phyloP scores from a whole-genome alignment of 2,113 vertebrate genomes.

The Sorex fumeus region DNA sequence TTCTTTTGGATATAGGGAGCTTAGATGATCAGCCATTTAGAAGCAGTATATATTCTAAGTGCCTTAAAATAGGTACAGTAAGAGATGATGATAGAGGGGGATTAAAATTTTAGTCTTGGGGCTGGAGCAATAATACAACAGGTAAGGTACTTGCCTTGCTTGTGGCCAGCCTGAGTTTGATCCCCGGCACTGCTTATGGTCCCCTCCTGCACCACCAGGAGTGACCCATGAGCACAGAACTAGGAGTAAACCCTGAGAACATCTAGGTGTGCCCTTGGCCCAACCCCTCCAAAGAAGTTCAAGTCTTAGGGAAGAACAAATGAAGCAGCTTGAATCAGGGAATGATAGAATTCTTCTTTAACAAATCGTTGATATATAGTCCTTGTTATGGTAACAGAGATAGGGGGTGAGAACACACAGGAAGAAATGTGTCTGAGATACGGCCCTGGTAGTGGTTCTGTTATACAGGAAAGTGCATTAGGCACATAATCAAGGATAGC shows the following conservation, averaged over 20 bases:
- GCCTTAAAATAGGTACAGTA: not conserved
- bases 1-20: slow-evolving; percentile 51
- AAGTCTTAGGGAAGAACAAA: not conserved
- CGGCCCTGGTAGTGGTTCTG: not conserved
- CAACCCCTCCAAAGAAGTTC: too few species aligned
- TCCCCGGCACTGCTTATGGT: too few species aligned
- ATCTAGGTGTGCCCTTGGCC: too few species aligned
- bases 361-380: slow-evolving; percentile 38
- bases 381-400: not conserved
- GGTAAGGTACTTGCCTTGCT: too few species aligned
- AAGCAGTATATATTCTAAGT: slow-evolving; percentile 25
- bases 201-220: too few species aligned
- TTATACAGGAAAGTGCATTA: not conserved
- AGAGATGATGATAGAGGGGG: not conserved
- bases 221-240: too few species aligned
- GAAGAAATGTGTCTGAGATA: slow-evolving; percentile 24
- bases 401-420: slow-evolving; percentile 21
- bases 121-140: too few species aligned
- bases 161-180: too few species aligned
- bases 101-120: slow-evolving; percentile 43
- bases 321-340: slow-evolving; percentile 3
- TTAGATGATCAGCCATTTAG: slow-evolving; percentile 10
- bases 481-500: not conserved
- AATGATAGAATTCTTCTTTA: not conserved
- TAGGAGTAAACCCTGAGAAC: too few species aligned